Base-by-base conservation (phyloP, 2,888 invertebrate species). In the Drosophila nigritarsus region DNA sequence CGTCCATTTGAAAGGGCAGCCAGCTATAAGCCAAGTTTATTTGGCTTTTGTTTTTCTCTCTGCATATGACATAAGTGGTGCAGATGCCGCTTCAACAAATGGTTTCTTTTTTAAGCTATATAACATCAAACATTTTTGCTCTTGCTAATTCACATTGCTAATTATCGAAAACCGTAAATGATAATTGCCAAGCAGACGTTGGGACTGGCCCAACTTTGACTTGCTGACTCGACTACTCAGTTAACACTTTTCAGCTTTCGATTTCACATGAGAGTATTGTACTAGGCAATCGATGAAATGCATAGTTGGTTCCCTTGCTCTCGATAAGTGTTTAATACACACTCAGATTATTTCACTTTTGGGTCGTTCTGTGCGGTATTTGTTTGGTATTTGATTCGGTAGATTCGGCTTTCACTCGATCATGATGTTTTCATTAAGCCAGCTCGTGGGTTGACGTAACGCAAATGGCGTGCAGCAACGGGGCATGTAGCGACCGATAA, bases 1-100 rank as follows among this genome's bases (percentile, higher is more conserved):
- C 36, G 65, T 48, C 36, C n/a, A 36, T 53, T 48, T 18, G 27
- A 66, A 65, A 53, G 65, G 65, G 65, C 27, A 11, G 50, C 11
- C 58, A 24, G 27, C 42, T 69, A 54, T 55, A 55, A 70, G 40
- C n/a, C 61, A 32, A 24, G 34, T 29, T 20, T 48, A 38, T 48
- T 36, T 30, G 50, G 9, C 24, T 27, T 15, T 45, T 24, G 24
- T 48, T 48, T 32, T 66, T 49, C 40, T n/a, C 34, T 38, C 24
- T 32, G 50, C 42, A 71, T 65, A 66, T 82, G 83, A 84, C 87
- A 83, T 83, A 83, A 83, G 69, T 82, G 75, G 66, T 65, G 56
- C 56, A 60, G 45, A 66, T 45, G 45, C 51, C 55, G 36, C 59
- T 69, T 67, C 45, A 65, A 62, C 62, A 42, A 50, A 60, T 67